phyloP scores from a whole-genome alignment of 2,797 vertebrate genomes.

The Furcifer pardalis region DNA sequence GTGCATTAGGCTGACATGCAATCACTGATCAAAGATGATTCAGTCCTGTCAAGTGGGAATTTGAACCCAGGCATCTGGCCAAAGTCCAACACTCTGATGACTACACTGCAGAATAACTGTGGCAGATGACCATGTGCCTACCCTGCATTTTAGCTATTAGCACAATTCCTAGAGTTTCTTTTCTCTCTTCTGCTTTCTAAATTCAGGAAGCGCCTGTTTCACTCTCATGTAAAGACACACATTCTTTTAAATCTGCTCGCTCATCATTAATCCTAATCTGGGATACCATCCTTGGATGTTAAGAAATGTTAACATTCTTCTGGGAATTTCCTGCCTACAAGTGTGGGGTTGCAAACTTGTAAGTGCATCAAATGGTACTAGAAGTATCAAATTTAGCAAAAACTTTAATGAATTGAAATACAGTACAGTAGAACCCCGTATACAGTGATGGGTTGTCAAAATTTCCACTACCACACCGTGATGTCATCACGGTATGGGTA shows the following conservation, averaged over 20 bases:
- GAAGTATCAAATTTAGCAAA: no score
- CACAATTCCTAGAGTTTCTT: neutral
- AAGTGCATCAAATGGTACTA: no score
- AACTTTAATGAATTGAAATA: no score
- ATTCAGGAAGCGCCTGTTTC: neutral
- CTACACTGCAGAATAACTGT: neutral
- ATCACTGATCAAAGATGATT: neutral
- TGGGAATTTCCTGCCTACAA: no score
- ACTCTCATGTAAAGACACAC: neutral
- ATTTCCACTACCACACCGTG: no score
- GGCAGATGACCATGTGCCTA: neutral
- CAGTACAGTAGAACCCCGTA: no score
- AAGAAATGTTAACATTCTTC: neutral
- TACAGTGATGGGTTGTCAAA: no score
- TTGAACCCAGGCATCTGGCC: neutral
- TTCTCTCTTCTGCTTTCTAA: neutral
- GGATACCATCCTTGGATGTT: neutral
- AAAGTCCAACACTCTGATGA: neutral
- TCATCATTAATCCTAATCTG: no score
- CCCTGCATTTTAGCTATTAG: neutral
- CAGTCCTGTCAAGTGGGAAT: neutral
- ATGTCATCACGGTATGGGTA: no score
- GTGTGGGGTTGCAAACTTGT: no score
- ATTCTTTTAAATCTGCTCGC: neutral
- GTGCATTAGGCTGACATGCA: no score